phyloP scores from a whole-genome alignment of 2,797 vertebrate genomes.

The Kryptolebias ocellatus region DNA sequence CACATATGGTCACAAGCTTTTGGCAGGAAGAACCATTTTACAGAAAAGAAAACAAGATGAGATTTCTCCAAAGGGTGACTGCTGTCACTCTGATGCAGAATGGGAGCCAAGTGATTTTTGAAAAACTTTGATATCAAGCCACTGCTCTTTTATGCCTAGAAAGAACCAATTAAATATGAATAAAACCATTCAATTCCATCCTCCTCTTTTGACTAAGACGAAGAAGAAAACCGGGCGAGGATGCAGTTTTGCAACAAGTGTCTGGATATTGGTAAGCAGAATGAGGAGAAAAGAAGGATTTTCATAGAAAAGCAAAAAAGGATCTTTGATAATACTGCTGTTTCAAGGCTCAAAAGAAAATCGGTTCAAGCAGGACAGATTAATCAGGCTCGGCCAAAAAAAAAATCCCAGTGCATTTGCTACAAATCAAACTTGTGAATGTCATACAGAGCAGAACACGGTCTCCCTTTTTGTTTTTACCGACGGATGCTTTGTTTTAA shows the following conservation, averaged over 20 bases:
- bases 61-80: conserved; percentile 31
- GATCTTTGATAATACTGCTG: neutral
- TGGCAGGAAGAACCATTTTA: conserved; percentile 49
- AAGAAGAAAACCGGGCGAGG: neutral
- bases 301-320: neutral
- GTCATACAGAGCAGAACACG: too few species aligned
- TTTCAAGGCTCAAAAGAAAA: neutral
- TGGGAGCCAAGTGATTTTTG: conserved; percentile 16
- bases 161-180: conserved; percentile 12
- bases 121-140: conserved; percentile 23
- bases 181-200: neutral
- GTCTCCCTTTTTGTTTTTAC: neutral
- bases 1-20: conserved; percentile 16
- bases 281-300: neutral
- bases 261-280: conserved; percentile 8
- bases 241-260: neutral
- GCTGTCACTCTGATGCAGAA: conserved; percentile 11
- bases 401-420: neutral
- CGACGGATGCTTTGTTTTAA: neutral
- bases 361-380: neutral
- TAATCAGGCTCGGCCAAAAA: neutral
- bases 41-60: conserved; percentile 38
- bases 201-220: neutral
- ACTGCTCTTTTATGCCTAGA: conserved; percentile 19
- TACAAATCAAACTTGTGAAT: neutral